Base-by-base conservation (phyloP, 1,140 invertebrate species). In the Trachymyrmex septentrionalis region DNA sequence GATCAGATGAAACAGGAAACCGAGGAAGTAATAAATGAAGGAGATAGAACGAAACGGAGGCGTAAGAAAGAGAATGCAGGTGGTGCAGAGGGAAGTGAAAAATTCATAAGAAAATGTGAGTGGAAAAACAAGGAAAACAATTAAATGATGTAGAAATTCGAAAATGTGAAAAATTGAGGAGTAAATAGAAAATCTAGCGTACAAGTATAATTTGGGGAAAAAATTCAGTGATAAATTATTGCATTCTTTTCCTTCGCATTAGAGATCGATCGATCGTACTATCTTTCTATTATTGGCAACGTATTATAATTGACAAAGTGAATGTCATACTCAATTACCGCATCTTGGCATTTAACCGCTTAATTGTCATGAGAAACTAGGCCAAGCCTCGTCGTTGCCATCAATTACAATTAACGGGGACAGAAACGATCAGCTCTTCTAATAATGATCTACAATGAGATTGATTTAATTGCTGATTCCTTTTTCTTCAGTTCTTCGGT, bases 391-490 rank as follows among this genome's bases (percentile, higher is more conserved):
- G 14, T 30, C 12, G 19, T 53, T 24, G 19, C 6, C 55, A 66
- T 38, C 64, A 38, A 69, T 69, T 24, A n/a, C 24, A 55, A 80
- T 66, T 4, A 21, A 64, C 14, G 19, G n/a, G 19, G 14, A 27
- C 14, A 63, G n/a, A 34, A 67, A 69, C 19, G 16, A 55, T 69
- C 4, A 27, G 12, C 19, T 24, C 63, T 67, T 55, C 38, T 24
- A 80, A 69, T 53, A 80, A 67, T 30, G 7, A 73, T 57, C 53
- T 73, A 38, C 19, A 57, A 72, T 72, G 6, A 57, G 19, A 57
- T 57, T 7, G 24, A 19, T 72, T 72, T 72, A 14, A 34, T 73
- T 73, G 19, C 19, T 12, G 12, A 38, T 57, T 53, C 5, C 0
- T 66, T 30, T 27, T 27, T 19, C 6, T 72, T 72, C 12, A 34